phyloP scores from a whole-genome alignment of 1,140 invertebrate species.

The Hetaerina americana region DNA sequence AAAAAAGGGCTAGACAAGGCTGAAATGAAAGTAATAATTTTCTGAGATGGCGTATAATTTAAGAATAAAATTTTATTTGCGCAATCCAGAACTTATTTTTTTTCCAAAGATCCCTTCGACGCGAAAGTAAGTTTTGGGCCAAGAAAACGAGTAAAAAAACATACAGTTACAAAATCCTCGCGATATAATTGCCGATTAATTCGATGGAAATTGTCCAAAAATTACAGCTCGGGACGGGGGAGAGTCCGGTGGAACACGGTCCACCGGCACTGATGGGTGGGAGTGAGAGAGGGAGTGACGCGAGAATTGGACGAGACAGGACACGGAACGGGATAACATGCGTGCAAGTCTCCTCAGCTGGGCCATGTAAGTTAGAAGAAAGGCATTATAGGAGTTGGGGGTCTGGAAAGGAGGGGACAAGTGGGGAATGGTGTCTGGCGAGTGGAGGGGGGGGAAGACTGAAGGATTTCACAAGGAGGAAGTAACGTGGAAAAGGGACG shows the following conservation, averaged over 20 bases:
- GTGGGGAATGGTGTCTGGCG: neutral
- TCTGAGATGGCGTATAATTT: too few relatives aligned
- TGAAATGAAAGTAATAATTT: too few relatives aligned
- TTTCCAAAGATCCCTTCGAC: too few relatives aligned
- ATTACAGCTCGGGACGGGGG: neutral
- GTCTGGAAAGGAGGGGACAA: too few relatives aligned
- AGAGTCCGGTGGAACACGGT: too few relatives aligned
- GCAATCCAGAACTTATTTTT: too few relatives aligned
- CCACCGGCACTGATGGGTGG: neutral
- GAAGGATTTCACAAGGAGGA: neutral
- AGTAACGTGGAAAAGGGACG: neutral
- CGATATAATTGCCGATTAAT: neutral
- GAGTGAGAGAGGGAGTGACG: neutral
- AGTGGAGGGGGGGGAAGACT: neutral
- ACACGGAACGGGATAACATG: too few relatives aligned
- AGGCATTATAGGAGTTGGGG: too few relatives aligned
- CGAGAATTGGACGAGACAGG: neutral
- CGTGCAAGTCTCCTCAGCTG: too few relatives aligned
- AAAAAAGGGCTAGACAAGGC: too few relatives aligned
- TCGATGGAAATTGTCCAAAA: neutral
- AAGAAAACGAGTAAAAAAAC: neutral
- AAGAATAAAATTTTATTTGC: too few relatives aligned
- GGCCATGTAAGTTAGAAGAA: too few relatives aligned
- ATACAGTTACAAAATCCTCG: neutral
- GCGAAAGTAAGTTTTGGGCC: neutral